Conservation (phyloP, 1,140 invertebrate species). For the Choristoneura fumiferana region DNA sequence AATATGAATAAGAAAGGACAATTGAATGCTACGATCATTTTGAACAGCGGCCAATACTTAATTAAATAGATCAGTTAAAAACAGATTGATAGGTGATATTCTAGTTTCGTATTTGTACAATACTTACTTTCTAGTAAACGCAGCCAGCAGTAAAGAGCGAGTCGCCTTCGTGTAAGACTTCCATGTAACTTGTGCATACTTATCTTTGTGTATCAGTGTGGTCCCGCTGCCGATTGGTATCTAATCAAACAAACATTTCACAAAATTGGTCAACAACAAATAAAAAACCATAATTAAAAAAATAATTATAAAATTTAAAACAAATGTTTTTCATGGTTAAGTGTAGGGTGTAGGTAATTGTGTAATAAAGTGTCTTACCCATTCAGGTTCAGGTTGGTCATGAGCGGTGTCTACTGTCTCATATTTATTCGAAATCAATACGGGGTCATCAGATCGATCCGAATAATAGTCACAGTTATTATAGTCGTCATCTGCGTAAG, state of each 20-base stretch:
- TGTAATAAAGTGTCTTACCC: not conserved
- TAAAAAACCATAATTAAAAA: not conserved
- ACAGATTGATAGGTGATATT: too few species aligned
- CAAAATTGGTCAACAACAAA: not conserved
- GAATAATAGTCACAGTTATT: slow-evolving; percentile 30
- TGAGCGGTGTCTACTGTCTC: slow-evolving; percentile 8
- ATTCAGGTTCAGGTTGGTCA: slow-evolving; percentile 6
- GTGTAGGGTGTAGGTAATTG: too few species aligned
- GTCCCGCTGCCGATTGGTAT: slow-evolving; percentile 59
- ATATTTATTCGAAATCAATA: slow-evolving; percentile 57
- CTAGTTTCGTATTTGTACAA: slow-evolving; percentile 1
- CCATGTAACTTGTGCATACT: slow-evolving; percentile 70
- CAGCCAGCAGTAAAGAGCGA: slow-evolving; percentile 61
- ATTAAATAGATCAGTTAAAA: too few species aligned
- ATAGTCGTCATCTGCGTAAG: too few species aligned
- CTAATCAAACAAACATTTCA: slow-evolving; percentile 33
- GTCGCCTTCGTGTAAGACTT: slow-evolving; percentile 69
- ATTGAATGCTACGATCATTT: too few species aligned
- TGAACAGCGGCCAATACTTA: too few species aligned
- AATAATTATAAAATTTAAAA: not conserved
- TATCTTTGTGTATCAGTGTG: slow-evolving; percentile 58
- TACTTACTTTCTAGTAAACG: slow-evolving; percentile 65
- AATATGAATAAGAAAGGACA: too few species aligned
- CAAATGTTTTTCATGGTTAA: too few species aligned
- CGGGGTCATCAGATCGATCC: slow-evolving; percentile 52